These are phyloP conservation scores for Gallinago undulata DNA, from an alignment of 2,113 vertebrate genomes.

Conservation along the genomic window DNA sequence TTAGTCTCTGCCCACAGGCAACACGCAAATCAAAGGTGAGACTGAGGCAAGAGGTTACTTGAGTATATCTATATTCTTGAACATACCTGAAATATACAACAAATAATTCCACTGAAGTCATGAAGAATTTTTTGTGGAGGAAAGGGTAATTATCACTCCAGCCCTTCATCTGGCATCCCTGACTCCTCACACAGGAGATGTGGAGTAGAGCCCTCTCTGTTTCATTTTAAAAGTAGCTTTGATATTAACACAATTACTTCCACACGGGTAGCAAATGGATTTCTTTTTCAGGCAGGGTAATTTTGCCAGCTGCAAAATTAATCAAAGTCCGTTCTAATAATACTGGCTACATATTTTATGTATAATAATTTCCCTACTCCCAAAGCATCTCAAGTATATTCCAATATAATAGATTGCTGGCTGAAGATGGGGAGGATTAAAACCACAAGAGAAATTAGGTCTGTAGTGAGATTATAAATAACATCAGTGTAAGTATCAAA, in stretches of 20 bases:
- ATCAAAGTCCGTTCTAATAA: slow-evolving; percentile 51
- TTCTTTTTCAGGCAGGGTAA: slow-evolving; percentile 26
- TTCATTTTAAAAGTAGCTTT: not conserved
- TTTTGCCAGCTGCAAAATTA: slow-evolving; percentile 41
- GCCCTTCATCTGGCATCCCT: not conserved
- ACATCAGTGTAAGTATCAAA: not conserved
- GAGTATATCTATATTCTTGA: not conserved
- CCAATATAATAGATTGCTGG: slow-evolving; percentile 8
- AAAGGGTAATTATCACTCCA: not conserved
- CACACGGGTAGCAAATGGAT: not conserved
- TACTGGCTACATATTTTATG: slow-evolving; percentile 33
- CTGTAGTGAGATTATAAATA: slow-evolving; percentile 30
- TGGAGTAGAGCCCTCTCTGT: not conserved
- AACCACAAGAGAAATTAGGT: not conserved
- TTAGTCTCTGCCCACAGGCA: not conserved
- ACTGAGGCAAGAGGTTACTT: not conserved
- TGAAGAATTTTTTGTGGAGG: not conserved
- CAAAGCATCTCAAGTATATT: not conserved
- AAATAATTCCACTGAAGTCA: not conserved
- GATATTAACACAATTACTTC: slow-evolving; percentile 46
- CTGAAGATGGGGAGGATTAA: slow-evolving; percentile 7
- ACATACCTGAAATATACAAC: not conserved
- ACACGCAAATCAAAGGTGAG: not conserved
- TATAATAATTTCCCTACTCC: not conserved
- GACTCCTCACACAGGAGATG: not conserved